Evolutionary conservation across 2,888 invertebrate species (phyloP).

Genomic region (Xestia c-nigrum): DNA sequence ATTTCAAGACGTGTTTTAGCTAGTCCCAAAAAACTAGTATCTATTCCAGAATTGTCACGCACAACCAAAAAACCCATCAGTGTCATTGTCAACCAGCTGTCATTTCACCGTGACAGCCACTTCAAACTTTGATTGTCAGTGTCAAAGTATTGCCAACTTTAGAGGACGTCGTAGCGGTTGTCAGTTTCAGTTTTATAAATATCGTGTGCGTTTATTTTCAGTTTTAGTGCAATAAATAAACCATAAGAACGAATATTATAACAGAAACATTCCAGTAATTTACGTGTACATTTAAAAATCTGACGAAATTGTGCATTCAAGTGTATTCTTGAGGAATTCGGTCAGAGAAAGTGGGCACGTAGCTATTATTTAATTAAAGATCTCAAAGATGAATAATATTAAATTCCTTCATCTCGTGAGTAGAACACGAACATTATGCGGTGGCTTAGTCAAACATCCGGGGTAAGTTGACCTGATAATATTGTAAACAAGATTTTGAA

Average conservation of each 20-base stretch:
- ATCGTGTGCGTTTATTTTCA: slow-evolving; percentile 19
- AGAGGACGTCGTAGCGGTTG: slow-evolving; percentile 23
- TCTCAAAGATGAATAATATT: slow-evolving; percentile 75
- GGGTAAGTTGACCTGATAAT: slow-evolving; percentile 67
- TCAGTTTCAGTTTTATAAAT: slow-evolving; percentile 18
- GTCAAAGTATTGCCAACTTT: slow-evolving; percentile 36
- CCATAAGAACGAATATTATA: background rate
- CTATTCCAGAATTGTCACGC: background rate
- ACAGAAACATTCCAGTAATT: slow-evolving; percentile 5
- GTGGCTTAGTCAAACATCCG: slow-evolving; percentile 53
- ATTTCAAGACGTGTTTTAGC: background rate
- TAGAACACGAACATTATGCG: slow-evolving; percentile 66
- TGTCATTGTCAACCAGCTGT: background rate
- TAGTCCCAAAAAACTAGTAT: slow-evolving; percentile 3
- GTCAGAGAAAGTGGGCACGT: slow-evolving; percentile 76
- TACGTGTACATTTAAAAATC: slow-evolving; percentile 10
- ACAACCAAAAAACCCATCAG: background rate
- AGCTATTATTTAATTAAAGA: slow-evolving; percentile 63
- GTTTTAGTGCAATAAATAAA: slow-evolving; percentile 5
- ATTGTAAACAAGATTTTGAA: background rate
- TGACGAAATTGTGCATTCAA: background rate
- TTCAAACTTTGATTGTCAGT: background rate
- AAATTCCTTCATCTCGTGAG: slow-evolving; percentile 69
- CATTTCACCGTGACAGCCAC: background rate
- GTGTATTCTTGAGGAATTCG: slow-evolving; percentile 63